Evolutionary conservation across 2,888 invertebrate genomes (phyloP), one percentile per base, ranked within the genome.

Genomic region (Alloscopus bannaensis): DNA sequence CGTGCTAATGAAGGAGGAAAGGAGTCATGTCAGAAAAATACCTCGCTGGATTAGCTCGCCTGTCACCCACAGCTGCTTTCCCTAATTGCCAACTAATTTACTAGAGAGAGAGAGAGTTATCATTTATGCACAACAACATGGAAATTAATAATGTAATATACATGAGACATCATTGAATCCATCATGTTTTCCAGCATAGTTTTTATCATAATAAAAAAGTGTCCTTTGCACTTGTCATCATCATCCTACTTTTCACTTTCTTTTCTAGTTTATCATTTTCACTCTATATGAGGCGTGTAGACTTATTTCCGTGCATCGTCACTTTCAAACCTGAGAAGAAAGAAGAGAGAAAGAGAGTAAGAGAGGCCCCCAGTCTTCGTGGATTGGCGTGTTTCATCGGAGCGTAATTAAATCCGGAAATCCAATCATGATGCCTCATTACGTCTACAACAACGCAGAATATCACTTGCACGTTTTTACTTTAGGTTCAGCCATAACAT

Each of bases 11-110:
- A 70, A 29, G 47, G n/a, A 24, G 50, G 79, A 77, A 70, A 80
- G 69, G 45, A n/a, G 77, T 76, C 4, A 82, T 66, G 80, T 80
- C 80, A 80, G 77, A 73, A 73, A 82, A 68, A 68, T 68, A 24
- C 69, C 69, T 66, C 79, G 47, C 57, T 75, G 73, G 68, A 75
- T 77, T 73, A 80, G 76, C n/a, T 64, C 31, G 73, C 65, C 76
- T 84, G 84, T 82, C 84, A 84, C 64, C 73, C 62, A 62, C 84
- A 84, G 84, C 82, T 82, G 73, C 73, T 70, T 64, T 59, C 66
- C 68, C 65, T 82, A 82, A 82, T 84, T 84, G 70, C 84, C 69
- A 69, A 77, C 83, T 83, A 77, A 80, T 77, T 80, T 60, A 31
- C 11, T 24, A 36, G 45, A 64, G 28, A 59, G 22, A 42, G 42